These are phyloP conservation scores for Hedychridium roseum DNA, from an alignment of 2,888 invertebrate species.

Conservation along the genomic window DNA sequence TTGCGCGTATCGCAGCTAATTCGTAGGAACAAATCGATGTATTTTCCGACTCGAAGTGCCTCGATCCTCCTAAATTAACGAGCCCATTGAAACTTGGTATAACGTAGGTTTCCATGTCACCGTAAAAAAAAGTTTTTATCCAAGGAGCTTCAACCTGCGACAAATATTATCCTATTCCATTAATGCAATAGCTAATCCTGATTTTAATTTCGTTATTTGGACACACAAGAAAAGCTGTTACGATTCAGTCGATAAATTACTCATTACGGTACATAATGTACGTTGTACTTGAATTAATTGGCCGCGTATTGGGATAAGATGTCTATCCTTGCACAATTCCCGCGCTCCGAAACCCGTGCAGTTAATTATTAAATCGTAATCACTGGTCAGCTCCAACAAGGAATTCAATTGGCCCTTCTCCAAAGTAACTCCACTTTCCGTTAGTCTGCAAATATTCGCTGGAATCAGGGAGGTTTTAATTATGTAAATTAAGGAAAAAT, in stretches of 20 bases:
- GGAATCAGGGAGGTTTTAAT: too few species aligned
- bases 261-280: neutral
- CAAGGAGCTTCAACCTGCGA: conserved; percentile 81
- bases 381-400: conserved; percentile 69
- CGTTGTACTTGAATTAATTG: conserved; percentile 77
- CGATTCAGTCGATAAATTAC: neutral
- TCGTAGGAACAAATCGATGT: conserved; percentile 75
- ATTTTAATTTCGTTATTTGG: neutral
- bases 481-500: too few species aligned
- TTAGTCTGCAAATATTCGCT: conserved; percentile 65
- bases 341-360: conserved; percentile 88
- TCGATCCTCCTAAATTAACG: conserved; percentile 85
- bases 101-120: conserved; percentile 86
- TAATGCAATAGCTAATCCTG: conserved; percentile 7
- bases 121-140: conserved; percentile 88
- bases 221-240: neutral
- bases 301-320: conserved; percentile 82
- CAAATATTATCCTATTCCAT: too few species aligned
- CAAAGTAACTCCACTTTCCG: conserved; percentile 72
- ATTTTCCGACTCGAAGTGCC: conserved; percentile 84
- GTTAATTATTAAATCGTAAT: conserved; percentile 81
- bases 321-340: conserved; percentile 76
- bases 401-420: conserved; percentile 67
- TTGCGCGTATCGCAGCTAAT: conserved; percentile 77
- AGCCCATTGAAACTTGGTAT: conserved; percentile 78